These are phyloP conservation scores for Sparidentex hasta DNA, from an alignment of 2,797 vertebrate species.

Conservation along the genomic window DNA sequence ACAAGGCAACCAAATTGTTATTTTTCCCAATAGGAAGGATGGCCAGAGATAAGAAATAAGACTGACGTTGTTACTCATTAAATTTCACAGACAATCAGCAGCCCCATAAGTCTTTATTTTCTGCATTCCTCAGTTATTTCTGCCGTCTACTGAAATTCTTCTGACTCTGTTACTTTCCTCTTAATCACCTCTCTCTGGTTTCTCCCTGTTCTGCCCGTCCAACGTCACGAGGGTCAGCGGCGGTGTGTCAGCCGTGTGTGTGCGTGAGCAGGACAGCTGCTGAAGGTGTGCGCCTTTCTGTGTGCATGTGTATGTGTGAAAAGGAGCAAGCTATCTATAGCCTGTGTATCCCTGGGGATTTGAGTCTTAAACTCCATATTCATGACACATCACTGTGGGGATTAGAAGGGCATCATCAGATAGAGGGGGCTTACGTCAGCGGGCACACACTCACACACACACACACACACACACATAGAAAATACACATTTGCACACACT, in stretches of 20 bases:
- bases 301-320: conserved; percentile 45
- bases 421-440: conserved; percentile 82
- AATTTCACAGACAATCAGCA: conserved; percentile 34
- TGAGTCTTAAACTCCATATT: conserved; percentile 89
- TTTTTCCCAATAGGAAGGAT: conserved; percentile 7
- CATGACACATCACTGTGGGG: conserved; percentile 90
- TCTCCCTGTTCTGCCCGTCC: conserved; percentile 48
- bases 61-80: neutral
- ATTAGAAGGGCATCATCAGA: conserved; percentile 87
- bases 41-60: conserved; percentile 18
- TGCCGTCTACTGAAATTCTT: conserved; percentile 38
- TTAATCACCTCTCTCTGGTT: conserved; percentile 61
- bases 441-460: conserved; percentile 42
- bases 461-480: conserved; percentile 52
- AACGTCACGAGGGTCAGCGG: conserved; percentile 65
- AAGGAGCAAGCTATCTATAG: conserved; percentile 85
- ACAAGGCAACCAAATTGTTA: neutral
- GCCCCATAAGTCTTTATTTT: conserved; percentile 33
- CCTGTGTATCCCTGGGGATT: conserved; percentile 85
- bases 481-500: conserved; percentile 45
- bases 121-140: conserved; percentile 47
- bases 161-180: conserved; percentile 58
- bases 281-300: conserved; percentile 46
- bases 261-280: conserved; percentile 44
- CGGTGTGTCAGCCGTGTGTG: conserved; percentile 46